Evolutionary conservation across 2,113 vertebrate species (phyloP).

Genomic region (Athene noctua): DNA sequence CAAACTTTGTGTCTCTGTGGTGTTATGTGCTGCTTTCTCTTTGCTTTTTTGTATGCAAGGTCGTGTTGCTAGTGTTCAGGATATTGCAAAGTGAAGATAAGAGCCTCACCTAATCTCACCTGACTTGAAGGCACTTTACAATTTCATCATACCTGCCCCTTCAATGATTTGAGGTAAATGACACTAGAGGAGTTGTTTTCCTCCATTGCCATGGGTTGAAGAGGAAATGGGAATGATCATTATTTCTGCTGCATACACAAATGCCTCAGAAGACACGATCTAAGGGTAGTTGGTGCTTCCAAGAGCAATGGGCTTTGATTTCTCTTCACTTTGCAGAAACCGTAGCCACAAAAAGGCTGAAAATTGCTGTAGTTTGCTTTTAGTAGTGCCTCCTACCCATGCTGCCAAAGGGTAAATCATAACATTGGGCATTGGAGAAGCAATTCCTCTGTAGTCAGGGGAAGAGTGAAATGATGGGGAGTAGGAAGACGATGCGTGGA

Average conservation of each 20-base stretch:
- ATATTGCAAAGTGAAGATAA: background rate
- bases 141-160: background rate
- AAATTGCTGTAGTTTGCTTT: background rate
- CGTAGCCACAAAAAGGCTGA: background rate
- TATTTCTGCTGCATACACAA: background rate
- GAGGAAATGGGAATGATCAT: rapidly evolving
- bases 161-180: background rate
- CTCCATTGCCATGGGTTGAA: background rate
- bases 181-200: background rate
- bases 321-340: background rate
- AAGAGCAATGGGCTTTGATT: background rate
- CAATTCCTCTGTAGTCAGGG: background rate
- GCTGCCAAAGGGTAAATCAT: conserved; percentile 5
- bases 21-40: background rate
- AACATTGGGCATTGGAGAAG: background rate
- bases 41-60: background rate
- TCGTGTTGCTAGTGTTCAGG: background rate
- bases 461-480: conserved; percentile 5
- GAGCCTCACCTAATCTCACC: background rate
- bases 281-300: background rate
- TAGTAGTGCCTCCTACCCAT: background rate
- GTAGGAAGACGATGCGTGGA: background rate
- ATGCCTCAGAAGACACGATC: background rate
- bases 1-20: background rate
- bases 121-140: background rate